Evolutionary conservation across 2,797 vertebrate genomes (phyloP), one percentile per base, ranked within the genome.

Genomic region (Ispidina picta): DNA sequence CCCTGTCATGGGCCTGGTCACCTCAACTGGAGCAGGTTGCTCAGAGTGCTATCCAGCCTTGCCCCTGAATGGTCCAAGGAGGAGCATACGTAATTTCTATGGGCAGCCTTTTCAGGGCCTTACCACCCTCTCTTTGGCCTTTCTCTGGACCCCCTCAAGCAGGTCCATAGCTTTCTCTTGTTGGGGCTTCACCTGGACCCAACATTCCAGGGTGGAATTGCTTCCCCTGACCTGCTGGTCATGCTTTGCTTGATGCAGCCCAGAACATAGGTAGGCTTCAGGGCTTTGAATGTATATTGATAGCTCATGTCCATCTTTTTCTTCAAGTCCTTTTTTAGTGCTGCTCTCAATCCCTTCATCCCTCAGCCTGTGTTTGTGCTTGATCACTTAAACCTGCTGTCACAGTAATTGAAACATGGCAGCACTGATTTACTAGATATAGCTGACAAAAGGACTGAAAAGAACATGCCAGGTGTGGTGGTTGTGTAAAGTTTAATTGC

Each of bases 401-500:
- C 10, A 12, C 6, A 2, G 39, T 39, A 9, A 13, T 28, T 23
- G 2, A 5, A 2, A 1, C 2, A 5, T 4, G 17, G 10, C 11
- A 22, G 56, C 3, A 2, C 18, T 7, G 10, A 4, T 22, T 21
- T 43, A 10, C 15, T 31, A 14, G 5, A 2, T 4, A 3, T 3
- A 9, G 21, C 26, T 14, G 9, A 16, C 25, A 25, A 33, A 35
- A 29, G 28, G 4, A 8, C 8, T 25, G 28, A 9, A 21, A 12
- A 10, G 22, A 43, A 25, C 2, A 15, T 5, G 1, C 8, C 10
- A 10, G 15, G 6, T 17, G 33, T 31, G 4, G 19, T 4, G 23
- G 29, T 21, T 49, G 5, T 1, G 2, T 16, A 29, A 43, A 29
- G 56, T 0, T 5, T 49, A 2, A 8, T 25, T 48, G 22, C 18